Evolutionary conservation across 2,797 vertebrate genomes (phyloP), one percentile per base, ranked within the genome.

Genomic region (Limnodromus scolopaceus): DNA sequence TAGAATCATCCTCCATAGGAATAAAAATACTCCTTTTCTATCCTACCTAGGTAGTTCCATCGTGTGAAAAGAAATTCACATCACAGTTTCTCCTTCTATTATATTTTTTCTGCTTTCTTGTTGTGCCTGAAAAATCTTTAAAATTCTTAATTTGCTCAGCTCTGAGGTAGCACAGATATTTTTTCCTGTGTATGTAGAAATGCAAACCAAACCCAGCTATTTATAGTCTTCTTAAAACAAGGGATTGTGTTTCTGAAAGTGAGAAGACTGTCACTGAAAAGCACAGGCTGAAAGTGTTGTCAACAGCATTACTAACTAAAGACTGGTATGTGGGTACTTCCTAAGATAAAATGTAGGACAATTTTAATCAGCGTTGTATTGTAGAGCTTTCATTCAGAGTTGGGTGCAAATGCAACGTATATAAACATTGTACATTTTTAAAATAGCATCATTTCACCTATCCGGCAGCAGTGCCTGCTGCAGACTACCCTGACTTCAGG

Each of bases 21-120:
- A 68, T 57, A 93, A 94, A 95, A 91, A 87, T 51, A 93, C 85
- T 36, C 60, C 20, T 78, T 80, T 87, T 61, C 69, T 76, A 76
- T 63, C 32, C 84, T 77, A 80, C 57, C 41, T 64, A 58, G 24
- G 25, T 32, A 68, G 30, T 78, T 90, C 14, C 68, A 74, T 36
- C 55, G 7, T 10, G 53, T 20, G 23, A 91, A 74, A n/a, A 92
- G 22, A 90, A 94, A 84, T 51, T 75, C 65, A 68, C 28, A 61
- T 78, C 55, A 60, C 34, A 65, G 54, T 57, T 95, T 83, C 34
- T 75, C 53, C 36, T 45, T 34, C 43, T 58, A 9, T n/a, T 68
- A 22, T 23, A n/a, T 60, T 86, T 86, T 38, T 15, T 27, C 32
- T 81, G 16, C 30, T 55, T 87, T 87, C 43, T 64, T 86, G 32